A percentile compares a stretch with the other conserved stretches of the same genome.
Conservation (phyloP, 2,888 invertebrate species). For the Pycnomerus fuliginosus region DNA sequence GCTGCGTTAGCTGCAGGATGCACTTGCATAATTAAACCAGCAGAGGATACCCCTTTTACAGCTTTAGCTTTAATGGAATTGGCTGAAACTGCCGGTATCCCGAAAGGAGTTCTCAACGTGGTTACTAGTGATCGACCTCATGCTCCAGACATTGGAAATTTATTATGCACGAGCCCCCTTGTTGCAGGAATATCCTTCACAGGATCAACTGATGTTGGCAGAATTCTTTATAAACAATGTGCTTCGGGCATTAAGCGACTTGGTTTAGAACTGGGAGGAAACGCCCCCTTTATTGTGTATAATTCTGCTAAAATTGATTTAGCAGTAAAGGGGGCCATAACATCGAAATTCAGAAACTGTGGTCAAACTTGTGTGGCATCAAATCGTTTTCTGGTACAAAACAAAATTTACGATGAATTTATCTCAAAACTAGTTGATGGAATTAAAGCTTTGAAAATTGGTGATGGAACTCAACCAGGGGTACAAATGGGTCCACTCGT, state of each 20-base stretch:
- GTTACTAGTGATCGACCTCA: slow-evolving; percentile 76
- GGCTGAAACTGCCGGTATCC: slow-evolving; percentile 89
- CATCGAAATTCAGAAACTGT: slow-evolving; percentile 91
- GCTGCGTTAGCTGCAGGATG: slow-evolving; percentile 95
- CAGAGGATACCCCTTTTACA: slow-evolving; percentile 95
- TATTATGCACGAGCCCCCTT: slow-evolving; percentile 79
- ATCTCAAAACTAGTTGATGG: slow-evolving; percentile 66
- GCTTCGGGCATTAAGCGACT: slow-evolving; percentile 85
- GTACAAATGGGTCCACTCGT: slow-evolving; percentile 90
- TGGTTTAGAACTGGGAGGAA: slow-evolving; percentile 93
- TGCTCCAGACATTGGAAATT: slow-evolving; percentile 77
- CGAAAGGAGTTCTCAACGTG: slow-evolving; percentile 90
- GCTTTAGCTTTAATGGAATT: slow-evolving; percentile 85
- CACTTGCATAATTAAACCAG: slow-evolving; percentile 89
- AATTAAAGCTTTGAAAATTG: slow-evolving; percentile 72
- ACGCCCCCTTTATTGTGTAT: slow-evolving; percentile 97
- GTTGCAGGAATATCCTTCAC: slow-evolving; percentile 94
- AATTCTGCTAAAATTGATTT: slow-evolving; percentile 83
- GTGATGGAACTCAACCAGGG: slow-evolving; percentile 71
- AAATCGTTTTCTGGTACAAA: slow-evolving; percentile 77
- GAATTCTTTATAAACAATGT: slow-evolving; percentile 80
- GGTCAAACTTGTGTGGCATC: slow-evolving; percentile 97
- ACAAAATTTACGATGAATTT: slow-evolving; percentile 73
- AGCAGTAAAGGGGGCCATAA: slow-evolving; percentile 84
- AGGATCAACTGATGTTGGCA: slow-evolving; percentile 90